Conservation (phyloP, 1,140 invertebrate species). For the Callitettix versicolor region DNA sequence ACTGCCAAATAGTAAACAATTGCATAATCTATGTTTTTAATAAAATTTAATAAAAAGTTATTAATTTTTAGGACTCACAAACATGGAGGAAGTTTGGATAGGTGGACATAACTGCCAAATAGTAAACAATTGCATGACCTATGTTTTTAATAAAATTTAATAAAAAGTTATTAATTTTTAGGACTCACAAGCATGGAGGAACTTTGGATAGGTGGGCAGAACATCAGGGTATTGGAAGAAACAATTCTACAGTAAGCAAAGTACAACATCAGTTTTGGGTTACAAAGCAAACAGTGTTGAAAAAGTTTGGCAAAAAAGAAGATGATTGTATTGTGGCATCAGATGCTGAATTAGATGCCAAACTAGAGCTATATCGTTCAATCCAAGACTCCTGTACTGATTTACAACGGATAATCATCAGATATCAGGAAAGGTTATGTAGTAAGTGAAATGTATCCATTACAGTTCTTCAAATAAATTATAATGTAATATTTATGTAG, state of each 20-base stretch:
- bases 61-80: no score
- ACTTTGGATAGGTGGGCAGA: constrained; percentile 6
- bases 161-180: no score
- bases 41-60: no score
- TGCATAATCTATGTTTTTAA: no score
- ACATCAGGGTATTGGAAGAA: constrained; percentile 1
- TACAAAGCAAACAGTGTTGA: constrained; percentile 88
- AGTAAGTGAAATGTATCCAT: no score
- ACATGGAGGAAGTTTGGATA: neutral
- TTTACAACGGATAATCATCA: constrained; percentile 82
- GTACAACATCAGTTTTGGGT: constrained; percentile 98
- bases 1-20: no score
- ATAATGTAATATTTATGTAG: no score
- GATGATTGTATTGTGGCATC: constrained; percentile 94
- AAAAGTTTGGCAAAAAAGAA: constrained; percentile 94
- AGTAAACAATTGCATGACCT: no score
- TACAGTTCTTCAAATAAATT: no score
- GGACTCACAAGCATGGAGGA: neutral
- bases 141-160: no score
- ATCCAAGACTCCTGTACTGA: constrained; percentile 85
- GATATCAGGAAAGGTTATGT: constrained; percentile 43
- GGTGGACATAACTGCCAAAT: constrained; percentile 5
- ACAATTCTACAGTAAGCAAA: constrained; percentile 50
- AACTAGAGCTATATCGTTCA: constrained; percentile 91
- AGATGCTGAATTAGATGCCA: constrained; percentile 93